A percentile compares a stretch with the other conserved stretches of the same genome.
Conservation (phyloP, 2,888 invertebrate species). For the Pachliopta kotzebuea region DNA sequence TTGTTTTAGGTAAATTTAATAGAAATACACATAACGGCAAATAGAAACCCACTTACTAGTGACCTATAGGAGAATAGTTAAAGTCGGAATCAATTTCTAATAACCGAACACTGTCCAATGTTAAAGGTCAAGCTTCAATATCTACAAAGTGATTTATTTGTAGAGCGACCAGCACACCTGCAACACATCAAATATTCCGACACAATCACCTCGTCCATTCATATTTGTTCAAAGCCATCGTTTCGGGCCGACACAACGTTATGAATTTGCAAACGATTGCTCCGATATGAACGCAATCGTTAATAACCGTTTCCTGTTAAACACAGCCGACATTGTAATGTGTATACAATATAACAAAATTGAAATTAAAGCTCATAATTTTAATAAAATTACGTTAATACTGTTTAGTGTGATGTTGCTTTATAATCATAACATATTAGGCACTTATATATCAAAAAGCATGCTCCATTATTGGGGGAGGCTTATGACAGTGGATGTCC, state of each 20-base stretch:
- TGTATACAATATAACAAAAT: not conserved
- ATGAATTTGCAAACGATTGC: conserved; percentile 30
- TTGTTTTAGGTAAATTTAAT: too few species aligned
- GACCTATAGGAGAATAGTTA: not conserved
- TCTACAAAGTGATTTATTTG: conserved; percentile 41
- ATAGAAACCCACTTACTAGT: not conserved
- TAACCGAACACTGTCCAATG: conserved; percentile 3
- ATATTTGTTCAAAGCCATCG: conserved; percentile 29
- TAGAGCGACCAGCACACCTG: conserved; percentile 45
- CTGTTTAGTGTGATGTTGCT: too few species aligned
- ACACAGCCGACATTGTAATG: not conserved
- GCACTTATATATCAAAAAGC: too few species aligned
- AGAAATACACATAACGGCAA: too few species aligned
- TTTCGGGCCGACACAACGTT: conserved; percentile 16
- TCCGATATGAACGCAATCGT: conserved; percentile 11
- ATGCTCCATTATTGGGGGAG: too few species aligned
- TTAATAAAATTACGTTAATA: not conserved
- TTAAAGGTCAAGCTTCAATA: conserved; percentile 11
- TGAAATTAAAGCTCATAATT: not conserved
- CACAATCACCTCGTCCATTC: conserved; percentile 35
- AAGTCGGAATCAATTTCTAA: not conserved
- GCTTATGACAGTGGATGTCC: too few species aligned
- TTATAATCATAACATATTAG: too few species aligned
- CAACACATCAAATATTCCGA: conserved; percentile 42
- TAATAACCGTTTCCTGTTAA: conserved; percentile 7